Evolutionary conservation across 1,140 invertebrate species (phyloP).

Genomic region (Nephila pilipes): DNA sequence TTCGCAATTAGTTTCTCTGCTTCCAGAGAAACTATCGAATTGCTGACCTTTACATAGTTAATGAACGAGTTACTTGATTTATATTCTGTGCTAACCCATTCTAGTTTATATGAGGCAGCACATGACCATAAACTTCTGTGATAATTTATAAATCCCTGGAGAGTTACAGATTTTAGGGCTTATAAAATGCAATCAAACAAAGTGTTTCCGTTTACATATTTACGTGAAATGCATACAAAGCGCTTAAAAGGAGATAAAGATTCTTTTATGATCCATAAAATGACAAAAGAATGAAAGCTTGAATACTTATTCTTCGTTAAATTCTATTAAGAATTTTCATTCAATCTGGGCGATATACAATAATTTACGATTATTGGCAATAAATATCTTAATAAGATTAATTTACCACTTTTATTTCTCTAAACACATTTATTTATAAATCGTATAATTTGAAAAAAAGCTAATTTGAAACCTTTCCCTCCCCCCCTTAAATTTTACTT

Average conservation of each 20-base stretch:
- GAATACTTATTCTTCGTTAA: no score
- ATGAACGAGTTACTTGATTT: background rate
- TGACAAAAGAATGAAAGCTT: background rate
- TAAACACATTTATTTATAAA: no score
- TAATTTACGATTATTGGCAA: no score
- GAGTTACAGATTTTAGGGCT: background rate
- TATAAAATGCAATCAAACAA: slow-evolving; percentile 16
- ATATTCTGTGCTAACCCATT: background rate
- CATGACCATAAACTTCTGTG: background rate
- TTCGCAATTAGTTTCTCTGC: background rate
- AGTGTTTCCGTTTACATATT: background rate
- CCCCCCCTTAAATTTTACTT: no score
- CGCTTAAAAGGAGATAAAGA: background rate
- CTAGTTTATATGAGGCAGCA: background rate
- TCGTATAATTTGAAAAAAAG: no score
- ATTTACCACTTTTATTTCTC: no score
- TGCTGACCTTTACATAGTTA: background rate
- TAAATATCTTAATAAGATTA: no score
- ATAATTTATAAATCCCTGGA: background rate
- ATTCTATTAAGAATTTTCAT: no score
- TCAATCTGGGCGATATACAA: no score
- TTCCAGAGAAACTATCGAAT: background rate
- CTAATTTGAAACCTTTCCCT: no score
- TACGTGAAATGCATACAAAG: background rate
- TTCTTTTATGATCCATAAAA: background rate